Conservation (phyloP, 2,888 invertebrate species). For the Automeris io region DNA sequence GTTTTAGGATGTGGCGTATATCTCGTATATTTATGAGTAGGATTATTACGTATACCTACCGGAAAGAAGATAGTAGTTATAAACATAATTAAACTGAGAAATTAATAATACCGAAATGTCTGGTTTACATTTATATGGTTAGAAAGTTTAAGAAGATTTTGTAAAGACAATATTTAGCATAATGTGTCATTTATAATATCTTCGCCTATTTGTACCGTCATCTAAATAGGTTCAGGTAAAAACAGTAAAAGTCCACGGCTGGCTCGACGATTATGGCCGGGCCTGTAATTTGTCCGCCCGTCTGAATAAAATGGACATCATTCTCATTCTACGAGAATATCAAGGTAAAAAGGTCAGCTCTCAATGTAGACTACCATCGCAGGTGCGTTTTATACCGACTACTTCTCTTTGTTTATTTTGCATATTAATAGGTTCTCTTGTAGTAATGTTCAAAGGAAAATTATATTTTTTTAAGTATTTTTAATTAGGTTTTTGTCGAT, state of each 20-base stretch:
- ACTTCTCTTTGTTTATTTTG: conserved; percentile 32
- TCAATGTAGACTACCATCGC: conserved; percentile 27
- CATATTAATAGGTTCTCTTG: conserved; percentile 36
- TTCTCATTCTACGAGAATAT: conserved; percentile 20
- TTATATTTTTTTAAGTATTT: neutral
- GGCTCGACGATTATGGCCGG: conserved; percentile 16
- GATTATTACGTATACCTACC: too few species aligned
- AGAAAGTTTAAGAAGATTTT: neutral
- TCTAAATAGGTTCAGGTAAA: conserved; percentile 17
- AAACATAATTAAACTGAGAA: too few species aligned
- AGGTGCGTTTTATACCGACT: conserved; percentile 29
- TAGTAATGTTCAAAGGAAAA: neutral
- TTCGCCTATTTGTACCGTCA: neutral
- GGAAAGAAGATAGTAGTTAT: too few species aligned
- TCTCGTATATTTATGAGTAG: too few species aligned
- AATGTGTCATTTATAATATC: neutral
- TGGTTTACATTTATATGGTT: neutral
- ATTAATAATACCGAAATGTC: too few species aligned
- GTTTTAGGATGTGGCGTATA: too few species aligned
- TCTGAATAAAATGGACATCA: conserved; percentile 32
- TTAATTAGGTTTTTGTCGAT: too few species aligned
- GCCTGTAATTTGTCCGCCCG: conserved; percentile 25
- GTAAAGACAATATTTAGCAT: conserved; percentile 1
- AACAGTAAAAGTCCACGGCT: conserved; percentile 17
- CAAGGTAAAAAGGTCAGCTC: conserved; percentile 26